Evolutionary conservation across 2,113 vertebrate genomes (phyloP), one percentile per base, ranked within the genome.

Genomic region (Larimichthys polyactis): DNA sequence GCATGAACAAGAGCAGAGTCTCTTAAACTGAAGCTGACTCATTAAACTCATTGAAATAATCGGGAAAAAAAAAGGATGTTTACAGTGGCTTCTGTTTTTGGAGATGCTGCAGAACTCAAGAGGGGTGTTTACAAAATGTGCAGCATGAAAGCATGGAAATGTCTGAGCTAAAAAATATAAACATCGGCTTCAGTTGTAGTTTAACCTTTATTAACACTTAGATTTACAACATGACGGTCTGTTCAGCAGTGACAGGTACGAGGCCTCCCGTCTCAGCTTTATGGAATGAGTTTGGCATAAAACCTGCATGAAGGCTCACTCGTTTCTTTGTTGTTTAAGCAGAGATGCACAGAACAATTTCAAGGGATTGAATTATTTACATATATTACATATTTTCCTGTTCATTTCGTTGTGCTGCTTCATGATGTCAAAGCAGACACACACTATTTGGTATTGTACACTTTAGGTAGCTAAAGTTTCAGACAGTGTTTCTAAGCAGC

Each of bases 211-310:
- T 62, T 66, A 71, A 76, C 66, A 46, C 9, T 4, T 15, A 44
- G 29, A 48, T 49, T 15, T 52, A 19, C 1, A 60, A 29, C 43
- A 6, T 1, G 22, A 64, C 44, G 12, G 66, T 36, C 54, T 22
- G 2, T 49, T 44, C 69, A 32, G 60, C 51, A 73, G 57, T 24
- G 36, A 8, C 14, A 4, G 71, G 52, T 62, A n/a, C 43, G 52
- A 78, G 57, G 71, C 49, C 36, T 74, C 49, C 22, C 3, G 44
- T 69, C 75, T 91, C 80, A 83, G 87, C 57, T 85, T 63, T 40
- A 68, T 88, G 77, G 83, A 89, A 88, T 83, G 75, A 79, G 55
- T 74, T 82, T 67, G 29, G 76, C 82, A 66, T 70, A 72, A 80
- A 49, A 22, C 17, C n/a, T 65, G 92, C 93, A 92, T 91, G 87